Evolutionary conservation across 2,888 invertebrate species (phyloP).

Genomic region (Pteria penguin): DNA sequence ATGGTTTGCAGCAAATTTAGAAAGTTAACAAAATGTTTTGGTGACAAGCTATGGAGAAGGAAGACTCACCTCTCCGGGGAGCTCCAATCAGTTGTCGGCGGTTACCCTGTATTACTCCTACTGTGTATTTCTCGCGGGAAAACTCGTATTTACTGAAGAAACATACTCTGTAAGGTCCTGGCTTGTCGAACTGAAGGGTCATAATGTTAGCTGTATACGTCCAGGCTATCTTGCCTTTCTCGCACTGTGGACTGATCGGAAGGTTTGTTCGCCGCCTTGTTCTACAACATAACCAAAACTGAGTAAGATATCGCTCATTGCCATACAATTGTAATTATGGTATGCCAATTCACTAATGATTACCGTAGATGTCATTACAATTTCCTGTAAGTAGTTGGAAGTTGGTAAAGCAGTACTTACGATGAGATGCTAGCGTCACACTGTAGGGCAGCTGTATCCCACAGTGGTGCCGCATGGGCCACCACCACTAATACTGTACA

Average conservation of each 20-base stretch:
- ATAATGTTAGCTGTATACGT: neutral
- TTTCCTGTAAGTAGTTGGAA: no score
- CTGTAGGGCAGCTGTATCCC: neutral
- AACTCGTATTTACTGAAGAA: neutral
- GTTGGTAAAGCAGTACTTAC: no score
- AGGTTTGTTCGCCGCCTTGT: neutral
- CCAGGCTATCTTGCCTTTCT: neutral
- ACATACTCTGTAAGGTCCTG: neutral
- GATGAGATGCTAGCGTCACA: neutral
- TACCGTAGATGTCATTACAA: no score
- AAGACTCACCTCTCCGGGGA: no score
- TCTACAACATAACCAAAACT: no score
- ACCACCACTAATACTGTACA: neutral
- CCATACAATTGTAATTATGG: no score
- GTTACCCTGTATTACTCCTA: neutral
- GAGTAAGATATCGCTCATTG: no score
- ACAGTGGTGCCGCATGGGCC: neutral
- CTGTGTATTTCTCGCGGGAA: neutral
- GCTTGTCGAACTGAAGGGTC: neutral
- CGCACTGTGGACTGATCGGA: neutral
- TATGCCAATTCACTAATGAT: no score
- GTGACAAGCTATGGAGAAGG: no score
- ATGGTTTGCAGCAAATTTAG: no score
- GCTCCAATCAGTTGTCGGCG: neutral
- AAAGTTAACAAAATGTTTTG: no score